phyloP scores from a whole-genome alignment of 2,797 vertebrate genomes.

The Lagorchestes hirsutus region DNA sequence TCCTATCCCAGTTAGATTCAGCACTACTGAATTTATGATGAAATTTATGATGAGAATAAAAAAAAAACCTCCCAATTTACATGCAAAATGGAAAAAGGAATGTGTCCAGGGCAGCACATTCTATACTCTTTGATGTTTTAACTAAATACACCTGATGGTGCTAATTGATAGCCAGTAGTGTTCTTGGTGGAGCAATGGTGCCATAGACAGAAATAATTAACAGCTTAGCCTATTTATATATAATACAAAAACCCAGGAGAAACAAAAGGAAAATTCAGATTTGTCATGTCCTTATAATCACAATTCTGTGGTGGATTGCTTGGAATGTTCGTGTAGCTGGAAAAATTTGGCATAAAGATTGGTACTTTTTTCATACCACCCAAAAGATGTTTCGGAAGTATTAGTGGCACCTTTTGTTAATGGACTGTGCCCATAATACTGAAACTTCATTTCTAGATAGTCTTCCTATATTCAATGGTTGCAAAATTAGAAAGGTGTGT shows the following conservation, averaged over 20 bases:
- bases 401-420: slow-evolving; percentile 23
- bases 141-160: not conserved
- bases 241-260: not conserved
- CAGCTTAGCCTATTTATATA: not conserved
- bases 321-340: not conserved
- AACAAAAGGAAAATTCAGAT: not conserved
- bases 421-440: not conserved
- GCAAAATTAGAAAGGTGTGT: slow-evolving; percentile 30
- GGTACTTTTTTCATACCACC: slow-evolving; percentile 18
- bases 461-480: slow-evolving; percentile 46
- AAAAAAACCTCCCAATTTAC: not conserved
- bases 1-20: not conserved
- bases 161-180: not conserved
- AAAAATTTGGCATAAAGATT: not conserved
- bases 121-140: not conserved
- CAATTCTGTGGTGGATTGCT: not conserved
- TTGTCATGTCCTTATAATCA: not conserved
- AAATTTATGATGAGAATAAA: not conserved
- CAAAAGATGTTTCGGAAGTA: slow-evolving; percentile 47
- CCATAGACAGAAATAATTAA: not conserved
- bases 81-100: not conserved
- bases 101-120: not conserved
- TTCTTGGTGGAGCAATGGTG: not conserved
- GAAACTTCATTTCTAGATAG: slow-evolving; percentile 44
- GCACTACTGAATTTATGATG: too few relatives aligned